These are phyloP conservation scores for Physeter macrocephalus DNA, from an alignment of 2,113 vertebrate species.

Conservation along the genomic window DNA sequence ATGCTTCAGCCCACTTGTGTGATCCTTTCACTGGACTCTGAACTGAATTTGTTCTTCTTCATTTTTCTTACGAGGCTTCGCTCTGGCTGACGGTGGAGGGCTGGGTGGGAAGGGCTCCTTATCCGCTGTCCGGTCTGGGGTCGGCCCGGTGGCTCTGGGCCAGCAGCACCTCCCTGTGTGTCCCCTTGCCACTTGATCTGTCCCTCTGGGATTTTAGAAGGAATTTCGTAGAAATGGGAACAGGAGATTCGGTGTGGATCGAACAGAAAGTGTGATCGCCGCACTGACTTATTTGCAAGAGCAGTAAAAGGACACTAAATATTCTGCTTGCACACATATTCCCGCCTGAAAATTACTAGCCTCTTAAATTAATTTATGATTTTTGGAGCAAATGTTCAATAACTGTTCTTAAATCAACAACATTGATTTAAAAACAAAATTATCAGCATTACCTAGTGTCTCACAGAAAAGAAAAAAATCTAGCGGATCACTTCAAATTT, in stretches of 20 bases:
- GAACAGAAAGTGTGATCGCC: neutral
- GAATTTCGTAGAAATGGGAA: neutral
- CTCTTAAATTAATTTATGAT: neutral
- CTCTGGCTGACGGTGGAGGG: neutral
- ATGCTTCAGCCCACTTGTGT: neutral
- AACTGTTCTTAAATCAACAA: neutral
- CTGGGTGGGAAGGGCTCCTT: neutral
- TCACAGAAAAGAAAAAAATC: neutral
- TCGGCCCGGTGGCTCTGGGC: too few species aligned
- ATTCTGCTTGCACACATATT: neutral
- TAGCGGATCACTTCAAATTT: neutral
- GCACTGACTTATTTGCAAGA: neutral
- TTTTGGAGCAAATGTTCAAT: neutral
- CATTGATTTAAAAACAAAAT: neutral
- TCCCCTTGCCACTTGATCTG: neutral
- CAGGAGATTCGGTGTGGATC: neutral
- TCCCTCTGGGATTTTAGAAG: neutral
- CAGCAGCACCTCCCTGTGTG: neutral
- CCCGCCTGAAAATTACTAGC: neutral
- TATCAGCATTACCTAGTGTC: neutral
- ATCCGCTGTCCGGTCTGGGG: neutral
- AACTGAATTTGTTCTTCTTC: neutral
- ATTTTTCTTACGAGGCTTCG: neutral
- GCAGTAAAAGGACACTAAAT: neutral
- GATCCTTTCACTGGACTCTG: neutral